Evolutionary conservation across 2,888 invertebrate species (phyloP).

Genomic region (Drosophila histrio): DNA sequence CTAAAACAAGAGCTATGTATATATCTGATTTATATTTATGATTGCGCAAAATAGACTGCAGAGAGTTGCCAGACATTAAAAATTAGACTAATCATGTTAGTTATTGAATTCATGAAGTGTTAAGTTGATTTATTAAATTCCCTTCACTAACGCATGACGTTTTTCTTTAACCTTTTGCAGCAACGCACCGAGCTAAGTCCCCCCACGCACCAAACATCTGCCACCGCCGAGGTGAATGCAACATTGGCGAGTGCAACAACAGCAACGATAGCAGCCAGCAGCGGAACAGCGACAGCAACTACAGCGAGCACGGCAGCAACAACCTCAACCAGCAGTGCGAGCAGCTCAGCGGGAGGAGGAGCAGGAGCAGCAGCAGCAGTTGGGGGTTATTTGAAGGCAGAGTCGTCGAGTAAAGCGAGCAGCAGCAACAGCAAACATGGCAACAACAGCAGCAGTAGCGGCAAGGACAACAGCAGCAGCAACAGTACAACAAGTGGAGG

Average conservation of each 20-base stretch:
- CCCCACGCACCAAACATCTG: constrained; percentile 81
- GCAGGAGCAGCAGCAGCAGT: background rate
- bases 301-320: constrained; percentile 29
- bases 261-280: constrained; percentile 60
- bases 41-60: too few relatives aligned
- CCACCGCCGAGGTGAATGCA: constrained; percentile 73
- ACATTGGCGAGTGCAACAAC: constrained; percentile 56
- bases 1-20: too few relatives aligned
- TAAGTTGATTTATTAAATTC: background rate
- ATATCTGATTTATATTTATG: too few relatives aligned
- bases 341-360: constrained; percentile 14
- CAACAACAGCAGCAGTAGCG: constrained; percentile 23
- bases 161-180: constrained; percentile 58
- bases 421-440: constrained; percentile 44
- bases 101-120: background rate
- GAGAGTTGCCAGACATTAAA: background rate
- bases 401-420: constrained; percentile 49
- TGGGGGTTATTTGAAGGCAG: constrained; percentile 52
- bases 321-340: constrained; percentile 44
- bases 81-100: background rate
- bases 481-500: constrained; percentile 28
- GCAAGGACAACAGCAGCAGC: constrained; percentile 48
- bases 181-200: constrained; percentile 84
- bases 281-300: constrained; percentile 58
- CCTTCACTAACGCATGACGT: background rate